Base-by-base conservation (phyloP, 2,797 vertebrate genomes). In the Leontocebus nigricollis region DNA sequence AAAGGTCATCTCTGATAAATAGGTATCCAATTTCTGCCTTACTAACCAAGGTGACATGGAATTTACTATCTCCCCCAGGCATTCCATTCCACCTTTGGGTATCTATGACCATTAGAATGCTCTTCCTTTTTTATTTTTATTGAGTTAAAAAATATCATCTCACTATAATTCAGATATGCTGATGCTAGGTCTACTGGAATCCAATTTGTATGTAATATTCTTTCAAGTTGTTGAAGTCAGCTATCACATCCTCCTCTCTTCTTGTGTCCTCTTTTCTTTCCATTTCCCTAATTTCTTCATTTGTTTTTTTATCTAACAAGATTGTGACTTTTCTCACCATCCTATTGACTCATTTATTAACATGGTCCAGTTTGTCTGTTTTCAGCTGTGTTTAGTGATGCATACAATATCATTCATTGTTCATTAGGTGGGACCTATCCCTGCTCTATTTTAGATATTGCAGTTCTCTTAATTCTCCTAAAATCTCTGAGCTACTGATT, bases 1-100 rank as follows among this genome's bases (percentile, higher is more conserved):
- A 93, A 94, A 96, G 48, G 44, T 88, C 50, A 64, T 83, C 26
- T 59, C 39, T 96, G 85, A 91, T n/a, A 95, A 94, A 91, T 93
- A 26, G 15, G 61, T 11, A 39, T 81, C 76, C 22, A 14, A 0
- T 86, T 9, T 95, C 67, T 93, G 85, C 41, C 59, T 85, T 36
- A 48, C 30, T 33, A 86, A 44, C 46, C 24, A 26, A n/a, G n/a
- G 39, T 76, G 41, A 82, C 77, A 26, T 70, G 44, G 57, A 86
- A 92, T 88, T 94, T 95, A 61, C 33, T 30, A 0, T 82, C n/a
- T 95, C 15, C 73, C 6, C 20, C 27, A 46, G 85, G 85, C 79
- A 52, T 77, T 83, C 50, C 52, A 61, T 90, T 75, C 14, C 24
- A 82, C n/a, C 59, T 64, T 77, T 93, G 77, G 26, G 2, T 75